Conservation (phyloP, 2,888 invertebrate species). For the Drosophila bunnanda region DNA sequence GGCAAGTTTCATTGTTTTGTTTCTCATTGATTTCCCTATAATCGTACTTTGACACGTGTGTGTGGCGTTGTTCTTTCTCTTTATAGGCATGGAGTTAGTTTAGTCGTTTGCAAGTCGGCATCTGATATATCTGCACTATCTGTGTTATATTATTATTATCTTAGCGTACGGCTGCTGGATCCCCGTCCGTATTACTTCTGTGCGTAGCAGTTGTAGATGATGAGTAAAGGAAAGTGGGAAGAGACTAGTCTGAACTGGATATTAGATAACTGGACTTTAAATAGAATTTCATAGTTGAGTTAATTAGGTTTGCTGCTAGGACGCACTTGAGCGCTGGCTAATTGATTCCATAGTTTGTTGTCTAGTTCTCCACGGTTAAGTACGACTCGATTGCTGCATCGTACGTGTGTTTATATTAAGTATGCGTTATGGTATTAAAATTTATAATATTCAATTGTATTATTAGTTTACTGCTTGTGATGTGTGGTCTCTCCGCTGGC, state of each 20-base stretch:
- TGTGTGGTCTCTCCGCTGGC: conserved; percentile 51
- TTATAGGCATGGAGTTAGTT: conserved; percentile 71
- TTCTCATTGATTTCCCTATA: conserved; percentile 23
- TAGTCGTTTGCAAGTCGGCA: conserved; percentile 32
- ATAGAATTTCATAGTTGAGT: conserved; percentile 40
- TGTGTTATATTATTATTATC: conserved; percentile 14
- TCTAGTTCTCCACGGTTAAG: conserved; percentile 29
- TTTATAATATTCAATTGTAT: conserved; percentile 55
- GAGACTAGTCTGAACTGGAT: conserved; percentile 34
- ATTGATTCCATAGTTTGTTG: conserved; percentile 54
- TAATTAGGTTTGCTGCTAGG: conserved; percentile 45
- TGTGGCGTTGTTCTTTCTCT: conserved; percentile 46
- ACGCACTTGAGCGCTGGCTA: conserved; percentile 58
- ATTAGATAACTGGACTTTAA: conserved; percentile 42
- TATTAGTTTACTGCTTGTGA: conserved; percentile 59
- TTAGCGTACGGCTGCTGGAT: conserved; percentile 10
- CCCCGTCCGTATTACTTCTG: conserved; percentile 31
- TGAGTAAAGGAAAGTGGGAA: conserved; percentile 44
- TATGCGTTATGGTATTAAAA: conserved; percentile 41
- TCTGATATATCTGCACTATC: conserved; percentile 21
- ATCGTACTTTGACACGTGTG: conserved; percentile 39
- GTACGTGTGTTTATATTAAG: conserved; percentile 33
- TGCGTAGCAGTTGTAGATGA: conserved; percentile 55
- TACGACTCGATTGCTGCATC: conserved; percentile 19
- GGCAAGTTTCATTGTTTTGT: conserved; percentile 28